Conservation (phyloP, 53 echinoderm and acorn worm species). For the Actinopyga echinites region DNA sequence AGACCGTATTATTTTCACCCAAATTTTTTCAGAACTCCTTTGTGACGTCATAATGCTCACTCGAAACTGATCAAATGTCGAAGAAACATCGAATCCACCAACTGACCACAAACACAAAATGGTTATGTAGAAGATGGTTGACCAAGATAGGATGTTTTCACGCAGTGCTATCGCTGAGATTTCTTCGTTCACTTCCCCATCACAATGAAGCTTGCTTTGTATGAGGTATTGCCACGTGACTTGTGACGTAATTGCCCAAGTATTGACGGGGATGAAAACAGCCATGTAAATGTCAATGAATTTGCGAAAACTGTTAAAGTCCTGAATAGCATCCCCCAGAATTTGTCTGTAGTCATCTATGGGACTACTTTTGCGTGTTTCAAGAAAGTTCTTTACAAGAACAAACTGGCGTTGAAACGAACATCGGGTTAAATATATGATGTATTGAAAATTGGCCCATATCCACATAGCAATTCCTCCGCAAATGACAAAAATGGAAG, state of each 20-base stretch:
- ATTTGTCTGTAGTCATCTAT: neutral
- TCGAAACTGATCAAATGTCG: neutral
- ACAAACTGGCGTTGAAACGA: constrained; percentile 27
- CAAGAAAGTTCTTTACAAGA: neutral
- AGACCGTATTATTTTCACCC: neutral
- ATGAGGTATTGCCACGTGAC: constrained; percentile 1
- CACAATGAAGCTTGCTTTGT: no score
- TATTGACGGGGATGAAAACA: neutral
- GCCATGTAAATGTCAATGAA: neutral
- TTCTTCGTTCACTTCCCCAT: no score
- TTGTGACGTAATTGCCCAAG: neutral
- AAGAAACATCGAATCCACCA: neutral
- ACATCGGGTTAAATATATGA: constrained; percentile 3
- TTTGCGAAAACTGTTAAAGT: constrained; percentile 17
- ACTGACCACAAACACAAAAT: neutral
- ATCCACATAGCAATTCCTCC: constrained; percentile 10
- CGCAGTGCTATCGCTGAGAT: no score
- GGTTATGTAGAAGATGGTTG: no score
- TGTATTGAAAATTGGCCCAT: neutral
- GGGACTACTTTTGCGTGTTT: neutral
- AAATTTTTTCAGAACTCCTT: neutral
- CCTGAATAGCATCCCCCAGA: constrained; percentile 21
- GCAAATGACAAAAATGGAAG: neutral
- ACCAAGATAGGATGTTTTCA: no score
- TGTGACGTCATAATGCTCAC: neutral